phyloP scores from a whole-genome alignment of 1,140 invertebrate species.

The Drosophila busckii region DNA sequence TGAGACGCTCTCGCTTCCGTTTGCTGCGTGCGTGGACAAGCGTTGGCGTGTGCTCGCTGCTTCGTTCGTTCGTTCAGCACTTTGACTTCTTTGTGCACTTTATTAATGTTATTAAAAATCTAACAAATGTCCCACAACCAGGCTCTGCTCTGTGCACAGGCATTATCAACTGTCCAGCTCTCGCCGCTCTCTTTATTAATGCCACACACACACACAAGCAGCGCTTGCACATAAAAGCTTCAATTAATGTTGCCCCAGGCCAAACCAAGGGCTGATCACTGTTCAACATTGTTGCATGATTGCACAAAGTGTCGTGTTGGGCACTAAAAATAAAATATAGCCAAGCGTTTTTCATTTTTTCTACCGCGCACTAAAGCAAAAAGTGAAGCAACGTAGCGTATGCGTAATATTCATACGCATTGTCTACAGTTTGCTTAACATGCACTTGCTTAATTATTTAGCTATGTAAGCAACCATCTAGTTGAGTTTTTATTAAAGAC shows the following conservation, averaged over 20 bases:
- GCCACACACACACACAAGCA: constrained; percentile 24
- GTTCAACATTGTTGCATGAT: constrained; percentile 20
- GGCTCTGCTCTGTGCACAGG: constrained; percentile 9
- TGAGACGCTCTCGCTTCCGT: constrained; percentile 36
- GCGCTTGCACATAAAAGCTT: constrained; percentile 5
- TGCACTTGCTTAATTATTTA: too few relatives aligned
- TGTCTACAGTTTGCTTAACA: too few relatives aligned
- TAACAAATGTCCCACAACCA: constrained; percentile 58
- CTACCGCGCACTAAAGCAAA: too few relatives aligned
- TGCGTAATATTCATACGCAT: too few relatives aligned
- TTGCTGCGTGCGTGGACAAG: constrained; percentile 37
- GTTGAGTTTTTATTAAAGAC: too few relatives aligned
- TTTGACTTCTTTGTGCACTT: constrained; percentile 70
- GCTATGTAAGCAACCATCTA: too few relatives aligned
- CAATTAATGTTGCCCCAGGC: constrained; percentile 42
- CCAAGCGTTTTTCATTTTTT: background rate
- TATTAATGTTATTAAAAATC: constrained; percentile 76
- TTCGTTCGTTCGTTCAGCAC: constrained; percentile 37
- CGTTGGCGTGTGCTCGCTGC: constrained; percentile 3
- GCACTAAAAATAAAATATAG: constrained; percentile 4
- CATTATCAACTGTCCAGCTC: background rate
- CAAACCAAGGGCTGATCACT: constrained; percentile 19
- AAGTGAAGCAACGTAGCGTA: too few relatives aligned
- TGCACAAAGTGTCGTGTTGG: constrained; percentile 19
- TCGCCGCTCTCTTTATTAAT: constrained; percentile 46